A percentile compares a stretch with the other conserved stretches of the same genome.
Conservation (phyloP, 2,797 vertebrate species). For the Poeciliopsis infans region DNA sequence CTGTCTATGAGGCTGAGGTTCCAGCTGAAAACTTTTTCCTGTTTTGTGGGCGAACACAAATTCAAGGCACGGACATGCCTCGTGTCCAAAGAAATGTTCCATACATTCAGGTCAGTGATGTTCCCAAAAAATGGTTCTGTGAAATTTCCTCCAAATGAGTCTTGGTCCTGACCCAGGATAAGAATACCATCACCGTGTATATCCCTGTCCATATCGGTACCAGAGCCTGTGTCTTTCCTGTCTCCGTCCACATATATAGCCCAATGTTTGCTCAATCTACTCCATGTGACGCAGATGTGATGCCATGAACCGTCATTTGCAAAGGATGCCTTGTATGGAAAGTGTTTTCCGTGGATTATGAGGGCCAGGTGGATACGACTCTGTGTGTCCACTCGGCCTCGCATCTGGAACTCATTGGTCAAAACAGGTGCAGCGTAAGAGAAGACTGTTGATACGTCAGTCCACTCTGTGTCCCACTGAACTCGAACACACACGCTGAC, state of each 20-base stretch:
- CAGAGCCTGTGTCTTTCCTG: conserved; percentile 72
- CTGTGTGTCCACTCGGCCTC: conserved; percentile 77
- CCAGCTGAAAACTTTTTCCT: conserved; percentile 82
- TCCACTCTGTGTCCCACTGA: conserved; percentile 83
- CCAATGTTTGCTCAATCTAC: conserved; percentile 77
- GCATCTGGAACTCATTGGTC: conserved; percentile 90
- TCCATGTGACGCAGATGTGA: conserved; percentile 88
- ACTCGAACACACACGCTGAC: conserved; percentile 85
- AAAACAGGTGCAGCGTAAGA: conserved; percentile 85
- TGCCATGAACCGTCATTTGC: conserved; percentile 86
- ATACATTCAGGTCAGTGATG: conserved; percentile 86
- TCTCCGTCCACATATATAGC: conserved; percentile 85
- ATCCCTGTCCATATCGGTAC: conserved; percentile 66
- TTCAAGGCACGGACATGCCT: conserved; percentile 78
- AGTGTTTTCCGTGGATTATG: conserved; percentile 87
- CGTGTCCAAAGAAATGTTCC: conserved; percentile 75
- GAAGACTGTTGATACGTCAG: conserved; percentile 83
- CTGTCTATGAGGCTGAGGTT: conserved; percentile 61
- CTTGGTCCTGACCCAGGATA: conserved; percentile 93
- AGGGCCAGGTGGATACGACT: conserved; percentile 83
- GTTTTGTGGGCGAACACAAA: conserved; percentile 64
- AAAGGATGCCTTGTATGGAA: conserved; percentile 84
- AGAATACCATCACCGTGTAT: conserved; percentile 84
- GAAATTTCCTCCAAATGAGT: conserved; percentile 90
- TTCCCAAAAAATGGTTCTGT: conserved; percentile 91